Conservation (phyloP, 2,888 invertebrate species). For the Allygus modestus region DNA sequence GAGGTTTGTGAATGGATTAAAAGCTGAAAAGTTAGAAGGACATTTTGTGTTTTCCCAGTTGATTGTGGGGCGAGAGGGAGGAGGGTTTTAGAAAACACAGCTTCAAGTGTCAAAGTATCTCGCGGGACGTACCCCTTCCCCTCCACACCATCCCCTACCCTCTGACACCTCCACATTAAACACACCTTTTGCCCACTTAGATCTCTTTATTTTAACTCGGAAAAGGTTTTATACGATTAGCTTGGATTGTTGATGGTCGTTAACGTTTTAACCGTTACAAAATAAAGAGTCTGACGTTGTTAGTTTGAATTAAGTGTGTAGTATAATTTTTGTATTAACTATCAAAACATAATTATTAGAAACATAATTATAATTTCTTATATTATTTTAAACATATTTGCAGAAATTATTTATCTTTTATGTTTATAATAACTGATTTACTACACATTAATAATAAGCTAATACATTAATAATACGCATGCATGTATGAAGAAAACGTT, state of each 20-base stretch:
- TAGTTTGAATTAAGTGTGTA: neutral
- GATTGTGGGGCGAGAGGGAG: slow-evolving; percentile 2
- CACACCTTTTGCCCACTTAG: slow-evolving; percentile 35
- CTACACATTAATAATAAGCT: no score
- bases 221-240: slow-evolving; percentile 36
- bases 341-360: no score
- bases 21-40: slow-evolving; percentile 46
- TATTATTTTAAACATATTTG: no score
- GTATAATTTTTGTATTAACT: neutral
- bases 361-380: no score
- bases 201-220: slow-evolving; percentile 43
- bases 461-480: no score
- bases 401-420: no score
- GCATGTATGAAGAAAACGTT: no score
- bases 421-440: no score
- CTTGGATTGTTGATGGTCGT: slow-evolving; percentile 15
- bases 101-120: slow-evolving; percentile 52
- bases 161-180: slow-evolving; percentile 35
- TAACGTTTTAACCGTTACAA: neutral
- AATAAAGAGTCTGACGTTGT: neutral
- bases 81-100: slow-evolving; percentile 40
- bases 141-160: neutral
- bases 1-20: slow-evolving; percentile 26
- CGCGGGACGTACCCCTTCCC: slow-evolving; percentile 6
- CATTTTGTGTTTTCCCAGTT: slow-evolving; percentile 47